A percentile compares a stretch with the other conserved stretches of the same genome.
These are phyloP conservation scores for Clavelina lepadiformis DNA, from an alignment of 23 tunicate species.

Conservation along the genomic window DNA sequence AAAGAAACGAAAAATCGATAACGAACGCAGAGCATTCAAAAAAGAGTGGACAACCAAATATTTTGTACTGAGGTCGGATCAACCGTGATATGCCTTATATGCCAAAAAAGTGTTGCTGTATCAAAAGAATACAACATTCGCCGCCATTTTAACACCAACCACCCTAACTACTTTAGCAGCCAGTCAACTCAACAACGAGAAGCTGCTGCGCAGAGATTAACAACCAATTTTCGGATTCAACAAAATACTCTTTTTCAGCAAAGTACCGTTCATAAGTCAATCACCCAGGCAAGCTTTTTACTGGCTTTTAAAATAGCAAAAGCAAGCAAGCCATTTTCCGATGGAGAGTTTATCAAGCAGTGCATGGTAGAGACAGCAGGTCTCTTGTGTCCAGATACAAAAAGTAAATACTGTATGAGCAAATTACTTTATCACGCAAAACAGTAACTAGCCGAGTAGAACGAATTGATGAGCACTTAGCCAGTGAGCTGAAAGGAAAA, in stretches of 20 bases:
- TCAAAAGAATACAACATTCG: slow-evolving; percentile 5
- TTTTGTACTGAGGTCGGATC: slow-evolving; percentile 19
- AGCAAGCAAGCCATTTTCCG: slow-evolving; percentile 33
- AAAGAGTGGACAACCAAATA: slow-evolving; percentile 29
- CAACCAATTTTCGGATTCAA: slow-evolving; percentile 11
- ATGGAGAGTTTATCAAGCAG: slow-evolving; percentile 21
- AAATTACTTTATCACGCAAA: slow-evolving; percentile 26
- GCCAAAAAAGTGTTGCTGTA: slow-evolving; percentile 8
- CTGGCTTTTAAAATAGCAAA: slow-evolving; percentile 25
- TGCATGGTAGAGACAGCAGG: slow-evolving; percentile 28
- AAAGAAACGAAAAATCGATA: slow-evolving; percentile 22
- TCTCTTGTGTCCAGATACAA: slow-evolving; percentile 9
- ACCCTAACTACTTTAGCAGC: not conserved
- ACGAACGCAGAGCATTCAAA: slow-evolving; percentile 15
- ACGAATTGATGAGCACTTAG: slow-evolving; percentile 4
- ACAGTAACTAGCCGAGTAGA: slow-evolving; percentile 19
- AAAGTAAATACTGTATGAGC: slow-evolving; percentile 19
- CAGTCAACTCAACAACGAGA: slow-evolving; percentile 5
- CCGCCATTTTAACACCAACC: slow-evolving; percentile 14
- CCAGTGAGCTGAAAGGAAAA: slow-evolving; percentile 5
- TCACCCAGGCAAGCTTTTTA: slow-evolving; percentile 32
- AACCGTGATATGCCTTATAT: slow-evolving; percentile 6
- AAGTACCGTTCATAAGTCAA: slow-evolving; percentile 8
- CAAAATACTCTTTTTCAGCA: slow-evolving; percentile 12
- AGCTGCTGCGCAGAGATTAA: slow-evolving; percentile 10